A percentile compares a stretch with the other conserved stretches of the same genome.
Conservation (phyloP, 1,140 invertebrate species). For the Atta texana region DNA sequence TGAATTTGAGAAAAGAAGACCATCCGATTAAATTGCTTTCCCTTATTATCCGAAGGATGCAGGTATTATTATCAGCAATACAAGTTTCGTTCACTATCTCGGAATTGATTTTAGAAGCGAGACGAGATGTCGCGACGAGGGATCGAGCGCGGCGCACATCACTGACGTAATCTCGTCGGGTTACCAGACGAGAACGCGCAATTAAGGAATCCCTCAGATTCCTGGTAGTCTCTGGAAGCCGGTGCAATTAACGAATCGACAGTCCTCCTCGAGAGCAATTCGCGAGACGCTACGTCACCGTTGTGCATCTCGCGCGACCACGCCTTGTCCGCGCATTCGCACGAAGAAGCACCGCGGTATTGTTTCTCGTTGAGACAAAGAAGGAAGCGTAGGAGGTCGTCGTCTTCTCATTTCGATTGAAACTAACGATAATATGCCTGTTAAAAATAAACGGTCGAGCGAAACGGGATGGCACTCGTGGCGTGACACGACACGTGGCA, state of each 20-base stretch:
- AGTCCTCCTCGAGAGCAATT: conserved; percentile 73
- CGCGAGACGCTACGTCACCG: conserved; percentile 70
- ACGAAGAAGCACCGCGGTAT: conserved; percentile 23
- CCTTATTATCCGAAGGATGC: neutral
- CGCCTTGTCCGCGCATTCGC: conserved; percentile 22
- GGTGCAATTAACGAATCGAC: conserved; percentile 81
- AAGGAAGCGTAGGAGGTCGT: conserved; percentile 8
- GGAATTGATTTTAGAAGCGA: conserved; percentile 20
- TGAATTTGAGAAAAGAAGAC: neutral
- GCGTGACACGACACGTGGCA: neutral
- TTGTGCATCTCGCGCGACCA: conserved; percentile 43
- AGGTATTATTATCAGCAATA: neutral
- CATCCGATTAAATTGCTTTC: neutral
- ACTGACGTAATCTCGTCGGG: conserved; percentile 31
- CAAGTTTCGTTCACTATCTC: neutral
- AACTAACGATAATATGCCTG: conserved; percentile 51
- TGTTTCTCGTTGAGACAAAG: neutral
- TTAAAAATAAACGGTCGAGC: conserved; percentile 46
- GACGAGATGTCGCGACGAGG: neutral
- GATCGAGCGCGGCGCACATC: neutral
- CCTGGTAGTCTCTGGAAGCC: conserved; percentile 75
- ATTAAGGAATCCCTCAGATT: conserved; percentile 80
- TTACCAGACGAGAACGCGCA: conserved; percentile 63
- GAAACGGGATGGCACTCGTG: neutral
- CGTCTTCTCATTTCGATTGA: conserved; percentile 44